Conservation (phyloP, 2,888 invertebrate genomes). For the Drosophila multiciliata region DNA sequence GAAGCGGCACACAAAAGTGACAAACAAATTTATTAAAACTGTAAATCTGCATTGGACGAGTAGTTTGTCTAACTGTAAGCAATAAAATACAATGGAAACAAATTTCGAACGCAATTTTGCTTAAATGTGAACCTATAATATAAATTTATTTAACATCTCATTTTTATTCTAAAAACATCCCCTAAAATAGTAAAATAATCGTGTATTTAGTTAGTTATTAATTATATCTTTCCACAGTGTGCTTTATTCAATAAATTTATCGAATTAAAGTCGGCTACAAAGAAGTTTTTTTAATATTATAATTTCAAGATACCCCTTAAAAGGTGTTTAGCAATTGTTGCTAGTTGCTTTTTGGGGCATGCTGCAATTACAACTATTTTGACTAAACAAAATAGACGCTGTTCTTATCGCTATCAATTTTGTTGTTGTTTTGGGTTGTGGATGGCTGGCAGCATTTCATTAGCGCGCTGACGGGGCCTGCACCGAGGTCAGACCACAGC, state of each 20-base stretch:
- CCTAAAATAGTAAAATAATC: background rate
- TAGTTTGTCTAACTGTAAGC: constrained; percentile 57
- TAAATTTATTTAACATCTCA: background rate
- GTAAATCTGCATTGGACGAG: constrained; percentile 63
- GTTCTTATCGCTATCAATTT: constrained; percentile 50
- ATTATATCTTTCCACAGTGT: background rate
- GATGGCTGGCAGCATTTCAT: constrained; percentile 73
- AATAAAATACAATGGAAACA: constrained; percentile 27
- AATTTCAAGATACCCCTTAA: background rate
- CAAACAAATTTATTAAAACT: constrained; percentile 79
- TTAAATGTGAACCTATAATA: background rate
- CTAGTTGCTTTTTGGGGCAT: constrained; percentile 30
- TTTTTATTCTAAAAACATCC: background rate
- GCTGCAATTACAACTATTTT: constrained; percentile 77
- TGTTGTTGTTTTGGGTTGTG: constrained; percentile 26
- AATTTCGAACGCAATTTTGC: constrained; percentile 2
- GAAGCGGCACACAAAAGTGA: constrained; percentile 64
- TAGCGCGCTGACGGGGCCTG: constrained; percentile 62
- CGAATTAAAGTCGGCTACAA: background rate
- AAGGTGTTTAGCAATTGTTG: constrained; percentile 18
- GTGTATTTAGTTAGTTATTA: background rate
- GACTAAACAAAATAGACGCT: constrained; percentile 72
- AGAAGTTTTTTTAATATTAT: background rate
- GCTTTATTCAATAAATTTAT: background rate
- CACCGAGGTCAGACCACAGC: constrained; percentile 71